Base-by-base conservation (phyloP, 2,113 vertebrate genomes). In the Columbina picui region DNA sequence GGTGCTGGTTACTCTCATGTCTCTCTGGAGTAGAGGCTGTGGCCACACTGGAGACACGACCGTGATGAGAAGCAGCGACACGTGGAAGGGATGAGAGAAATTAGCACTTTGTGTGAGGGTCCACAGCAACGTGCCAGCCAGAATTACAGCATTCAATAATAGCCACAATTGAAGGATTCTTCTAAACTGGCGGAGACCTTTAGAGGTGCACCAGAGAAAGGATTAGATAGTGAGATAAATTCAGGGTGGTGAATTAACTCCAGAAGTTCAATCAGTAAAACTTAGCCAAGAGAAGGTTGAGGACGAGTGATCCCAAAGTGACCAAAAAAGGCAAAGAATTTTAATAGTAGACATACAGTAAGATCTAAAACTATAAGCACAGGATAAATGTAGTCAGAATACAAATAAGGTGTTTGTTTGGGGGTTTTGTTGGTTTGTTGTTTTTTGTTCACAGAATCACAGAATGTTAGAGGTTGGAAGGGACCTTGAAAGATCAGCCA, bases 31-130 rank as follows among this genome's bases (percentile, higher is more conserved):
- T 14, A 27, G 14, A 45, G 29, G 36, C 43, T 60, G 59, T 4
- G 27, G 19, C 68, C 27, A 10, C 5, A 14, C 22, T 2, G 43
- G 27, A 27, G 23, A 22, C 47, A 43, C 0, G 2, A 9, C 69
- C 2, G 4, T 17, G 29, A 12, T 41, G 87, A 60, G 74, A 25
- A 70, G 38, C 22, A 49, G 36, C 0, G 0, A 25, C 61, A 18
- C 29, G 5, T 3, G 47, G 67, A 67, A 67, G 14, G 10, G 1
- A 3, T 3, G 38, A 77, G n/a, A 17, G 26, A 17, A 19, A 65
- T 34, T 13, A 27, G 43, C 50, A 38, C 63, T 14, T 1, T 1
- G 43, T 8, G 39, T 5, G 76, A 38, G 64, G 38, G 27, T 20
- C 25, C 76, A 18, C 16, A 56, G 36, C 56, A 57, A 3, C 2